These are phyloP conservation scores for Turritopsis dohrnii DNA, from an alignment of 30 jellyfish, hydroid and myxozoan species.

Conservation along the genomic window DNA sequence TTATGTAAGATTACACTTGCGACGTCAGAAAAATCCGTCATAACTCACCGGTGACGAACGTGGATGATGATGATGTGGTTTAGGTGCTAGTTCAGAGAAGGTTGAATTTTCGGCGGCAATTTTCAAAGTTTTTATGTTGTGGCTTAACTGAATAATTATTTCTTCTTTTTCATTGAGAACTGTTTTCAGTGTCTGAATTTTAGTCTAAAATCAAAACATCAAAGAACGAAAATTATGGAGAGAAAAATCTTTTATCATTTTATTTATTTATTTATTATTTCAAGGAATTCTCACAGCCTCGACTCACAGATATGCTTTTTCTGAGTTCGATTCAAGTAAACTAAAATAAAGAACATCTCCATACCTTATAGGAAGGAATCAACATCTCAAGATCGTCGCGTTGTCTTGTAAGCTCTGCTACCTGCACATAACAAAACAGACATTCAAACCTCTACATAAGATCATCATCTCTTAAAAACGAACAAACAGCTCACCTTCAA, in stretches of 20 bases:
- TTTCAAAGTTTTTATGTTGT: slow-evolving; percentile 18
- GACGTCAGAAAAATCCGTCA: background rate
- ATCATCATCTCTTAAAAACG: background rate
- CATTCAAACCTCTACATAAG: background rate
- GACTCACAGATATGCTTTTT: no score
- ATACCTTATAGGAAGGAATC: slow-evolving; percentile 65
- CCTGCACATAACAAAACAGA: slow-evolving; percentile 19
- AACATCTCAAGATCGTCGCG: slow-evolving; percentile 94
- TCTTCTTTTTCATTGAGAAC: slow-evolving; percentile 83
- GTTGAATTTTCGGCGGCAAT: slow-evolving; percentile 22
- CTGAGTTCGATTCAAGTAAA: no score
- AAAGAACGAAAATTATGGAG: no score
- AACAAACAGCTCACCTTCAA: slow-evolving; percentile 43
- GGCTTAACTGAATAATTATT: slow-evolving; percentile 48
- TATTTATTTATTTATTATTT: no score
- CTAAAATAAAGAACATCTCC: background rate
- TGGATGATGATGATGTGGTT: background rate
- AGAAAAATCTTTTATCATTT: background rate
- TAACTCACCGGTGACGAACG: background rate
- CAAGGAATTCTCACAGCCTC: no score
- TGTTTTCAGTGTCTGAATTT: slow-evolving; percentile 56
- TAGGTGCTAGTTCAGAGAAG: background rate
- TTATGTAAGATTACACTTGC: no score
- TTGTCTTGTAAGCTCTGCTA: slow-evolving; percentile 81
- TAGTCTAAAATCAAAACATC: slow-evolving; percentile 29